Percentiles rank a stretch among this genome's conserved stretches.
These are phyloP conservation scores for Trichopoda pennipes DNA, from an alignment of 2,888 invertebrate genomes.

Conservation along the genomic window DNA sequence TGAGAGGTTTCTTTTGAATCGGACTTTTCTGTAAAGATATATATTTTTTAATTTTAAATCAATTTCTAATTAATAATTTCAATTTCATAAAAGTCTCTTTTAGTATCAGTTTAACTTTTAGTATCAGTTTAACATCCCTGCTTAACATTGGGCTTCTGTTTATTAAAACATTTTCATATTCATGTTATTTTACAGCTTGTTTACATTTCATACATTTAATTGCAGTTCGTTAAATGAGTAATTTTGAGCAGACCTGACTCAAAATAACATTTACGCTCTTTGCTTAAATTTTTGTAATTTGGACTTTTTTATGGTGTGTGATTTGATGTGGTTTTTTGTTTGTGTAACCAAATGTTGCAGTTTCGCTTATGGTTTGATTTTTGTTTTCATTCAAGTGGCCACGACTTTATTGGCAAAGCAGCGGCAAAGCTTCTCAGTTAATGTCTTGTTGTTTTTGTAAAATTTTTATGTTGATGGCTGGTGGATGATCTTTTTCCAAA, in stretches of 20 bases:
- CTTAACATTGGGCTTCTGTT: not conserved
- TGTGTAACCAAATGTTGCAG: slow-evolving; percentile 14
- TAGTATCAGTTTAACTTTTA: no score
- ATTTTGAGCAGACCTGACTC: slow-evolving; percentile 42
- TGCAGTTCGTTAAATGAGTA: slow-evolving; percentile 35
- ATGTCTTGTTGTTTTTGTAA: slow-evolving; percentile 17
- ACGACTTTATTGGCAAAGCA: slow-evolving; percentile 43
- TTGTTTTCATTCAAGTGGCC: slow-evolving; percentile 41
- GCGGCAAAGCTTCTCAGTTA: slow-evolving; percentile 4
- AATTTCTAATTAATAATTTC: no score
- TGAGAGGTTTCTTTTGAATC: no score
- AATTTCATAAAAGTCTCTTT: no score
- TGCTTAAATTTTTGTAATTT: not conserved
- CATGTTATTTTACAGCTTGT: not conserved
- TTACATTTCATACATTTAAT: not conserved
- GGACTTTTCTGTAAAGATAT: no score
- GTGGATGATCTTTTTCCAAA: slow-evolving; percentile 75
- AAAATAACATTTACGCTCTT: slow-evolving; percentile 17
- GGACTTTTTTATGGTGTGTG: not conserved
- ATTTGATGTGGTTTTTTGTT: slow-evolving; percentile 2
- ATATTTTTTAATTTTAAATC: no score
- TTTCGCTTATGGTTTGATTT: not conserved
- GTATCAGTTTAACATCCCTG: not conserved
- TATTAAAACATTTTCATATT: slow-evolving; percentile 4
- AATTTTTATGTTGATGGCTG: slow-evolving; percentile 46